phyloP scores from a whole-genome alignment of 2,888 invertebrate genomes.

The Sarcophaga caerulescens region DNA sequence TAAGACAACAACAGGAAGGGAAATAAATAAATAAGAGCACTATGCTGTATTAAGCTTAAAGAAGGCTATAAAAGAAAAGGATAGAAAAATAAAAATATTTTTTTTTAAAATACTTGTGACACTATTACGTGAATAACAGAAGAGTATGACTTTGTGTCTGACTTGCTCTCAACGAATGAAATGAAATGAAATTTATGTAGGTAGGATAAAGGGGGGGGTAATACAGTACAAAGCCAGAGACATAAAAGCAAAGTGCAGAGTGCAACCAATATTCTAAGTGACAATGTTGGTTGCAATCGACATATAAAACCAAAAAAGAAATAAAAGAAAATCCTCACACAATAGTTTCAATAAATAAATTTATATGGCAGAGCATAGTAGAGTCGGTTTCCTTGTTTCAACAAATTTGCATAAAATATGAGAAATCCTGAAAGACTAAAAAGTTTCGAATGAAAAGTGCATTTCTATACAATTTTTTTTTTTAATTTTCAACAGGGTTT shows the following conservation, averaged over 20 bases:
- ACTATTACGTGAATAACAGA: constrained; percentile 41
- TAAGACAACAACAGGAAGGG: neutral
- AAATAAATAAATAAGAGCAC: neutral
- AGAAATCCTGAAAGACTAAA: neutral
- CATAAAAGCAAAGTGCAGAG: neutral
- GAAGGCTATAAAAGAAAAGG: no score
- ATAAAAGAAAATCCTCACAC: neutral
- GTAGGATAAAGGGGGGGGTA: neutral
- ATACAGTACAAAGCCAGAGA: no score
- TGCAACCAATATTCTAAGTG: neutral
- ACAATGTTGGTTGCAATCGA: neutral
- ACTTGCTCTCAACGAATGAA: neutral
- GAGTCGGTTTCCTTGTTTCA: neutral
- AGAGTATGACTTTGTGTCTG: constrained; percentile 18
- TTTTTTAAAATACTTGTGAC: constrained; percentile 49
- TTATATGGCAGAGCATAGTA: neutral
- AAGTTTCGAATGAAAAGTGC: neutral
- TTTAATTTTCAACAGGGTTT: no score
- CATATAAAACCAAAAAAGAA: neutral
- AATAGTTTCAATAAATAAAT: neutral
- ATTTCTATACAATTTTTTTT: no score
- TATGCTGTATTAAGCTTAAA: no score
- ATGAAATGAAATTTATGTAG: no score
- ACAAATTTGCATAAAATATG: neutral
- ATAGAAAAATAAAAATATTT: no score